phyloP scores from a whole-genome alignment of 2,888 invertebrate genomes.

The Caenorhabditis sp. region DNA sequence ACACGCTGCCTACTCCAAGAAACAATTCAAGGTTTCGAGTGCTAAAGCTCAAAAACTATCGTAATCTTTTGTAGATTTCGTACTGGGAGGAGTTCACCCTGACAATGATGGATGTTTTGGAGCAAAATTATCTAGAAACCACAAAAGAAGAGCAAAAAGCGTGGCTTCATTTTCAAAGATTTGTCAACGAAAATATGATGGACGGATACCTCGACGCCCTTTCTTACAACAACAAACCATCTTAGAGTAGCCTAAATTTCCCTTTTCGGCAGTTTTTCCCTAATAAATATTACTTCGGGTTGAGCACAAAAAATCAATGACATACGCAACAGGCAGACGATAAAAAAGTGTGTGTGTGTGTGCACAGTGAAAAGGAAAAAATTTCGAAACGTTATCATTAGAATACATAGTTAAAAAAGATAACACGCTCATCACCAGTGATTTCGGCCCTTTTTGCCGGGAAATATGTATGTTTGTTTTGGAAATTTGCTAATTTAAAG shows the following conservation, averaged over 20 bases:
- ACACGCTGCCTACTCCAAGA: constrained; percentile 48
- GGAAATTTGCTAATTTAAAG: too few species aligned
- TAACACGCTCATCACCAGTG: neutral
- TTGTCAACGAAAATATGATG: constrained; percentile 55
- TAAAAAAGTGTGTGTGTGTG: neutral
- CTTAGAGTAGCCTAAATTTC: neutral
- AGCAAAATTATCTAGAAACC: constrained; percentile 47
- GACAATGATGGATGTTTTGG: constrained; percentile 56
- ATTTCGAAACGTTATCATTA: neutral
- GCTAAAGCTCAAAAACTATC: neutral
- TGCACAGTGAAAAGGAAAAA: neutral
- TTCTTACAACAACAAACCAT: constrained; percentile 45
- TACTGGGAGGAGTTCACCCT: constrained; percentile 59
- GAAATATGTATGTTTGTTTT: too few species aligned
- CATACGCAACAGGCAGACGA: too few species aligned
- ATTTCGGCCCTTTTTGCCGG: neutral
- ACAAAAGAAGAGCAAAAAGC: constrained; percentile 56
- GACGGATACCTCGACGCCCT: constrained; percentile 57
- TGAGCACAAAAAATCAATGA: neutral
- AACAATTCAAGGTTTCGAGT: constrained; percentile 39
- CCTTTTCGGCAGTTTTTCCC: neutral
- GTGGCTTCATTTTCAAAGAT: constrained; percentile 53
- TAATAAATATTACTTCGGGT: constrained; percentile 4
- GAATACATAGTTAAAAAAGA: constrained; percentile 1
- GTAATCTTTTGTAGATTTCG: constrained; percentile 27